Percentiles rank a stretch among this genome's conserved stretches.
Conservation (phyloP, 1,140 invertebrate genomes). For the Hylyphantes graminicola region DNA sequence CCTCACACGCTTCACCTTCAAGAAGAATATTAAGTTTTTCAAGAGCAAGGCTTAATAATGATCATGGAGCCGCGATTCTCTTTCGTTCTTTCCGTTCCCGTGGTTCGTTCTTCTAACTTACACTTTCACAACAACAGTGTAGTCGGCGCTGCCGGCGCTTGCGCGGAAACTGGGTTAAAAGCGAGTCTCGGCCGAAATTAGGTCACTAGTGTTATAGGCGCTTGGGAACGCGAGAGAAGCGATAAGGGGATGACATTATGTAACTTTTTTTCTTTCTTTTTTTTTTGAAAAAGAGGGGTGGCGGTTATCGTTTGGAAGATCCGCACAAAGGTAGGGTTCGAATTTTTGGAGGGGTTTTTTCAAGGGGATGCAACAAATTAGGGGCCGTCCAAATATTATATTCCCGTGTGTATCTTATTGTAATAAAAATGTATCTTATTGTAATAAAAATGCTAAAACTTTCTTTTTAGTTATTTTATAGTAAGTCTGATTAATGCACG, state of each 20-base stretch:
- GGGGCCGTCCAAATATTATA: not conserved
- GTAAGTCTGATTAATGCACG: too few species aligned
- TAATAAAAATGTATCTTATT: too few species aligned
- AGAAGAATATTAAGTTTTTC: conserved; percentile 4
- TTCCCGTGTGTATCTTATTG: too few species aligned
- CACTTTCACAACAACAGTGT: conserved; percentile 11
- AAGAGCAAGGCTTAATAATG: conserved; percentile 46
- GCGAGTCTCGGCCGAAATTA: conserved; percentile 29
- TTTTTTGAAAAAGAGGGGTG: too few species aligned
- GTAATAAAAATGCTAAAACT: too few species aligned
- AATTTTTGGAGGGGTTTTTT: not conserved
- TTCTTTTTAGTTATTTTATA: too few species aligned
- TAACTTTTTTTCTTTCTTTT: not conserved
- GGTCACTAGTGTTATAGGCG: conserved; percentile 41
- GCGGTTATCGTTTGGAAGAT: not conserved
- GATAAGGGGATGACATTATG: conserved; percentile 26
- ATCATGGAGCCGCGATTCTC: not conserved
- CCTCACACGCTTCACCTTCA: not conserved
- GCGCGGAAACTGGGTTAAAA: conserved; percentile 50
- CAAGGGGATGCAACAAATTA: too few species aligned
- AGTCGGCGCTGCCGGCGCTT: not conserved
- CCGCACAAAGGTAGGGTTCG: not conserved
- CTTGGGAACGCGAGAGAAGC: not conserved
- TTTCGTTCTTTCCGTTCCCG: conserved; percentile 2
- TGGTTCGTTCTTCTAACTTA: conserved; percentile 4